Percentiles rank a stretch among this genome's conserved stretches.
Conservation (phyloP, 2,888 invertebrate genomes). For the Drosophila ochracea region DNA sequence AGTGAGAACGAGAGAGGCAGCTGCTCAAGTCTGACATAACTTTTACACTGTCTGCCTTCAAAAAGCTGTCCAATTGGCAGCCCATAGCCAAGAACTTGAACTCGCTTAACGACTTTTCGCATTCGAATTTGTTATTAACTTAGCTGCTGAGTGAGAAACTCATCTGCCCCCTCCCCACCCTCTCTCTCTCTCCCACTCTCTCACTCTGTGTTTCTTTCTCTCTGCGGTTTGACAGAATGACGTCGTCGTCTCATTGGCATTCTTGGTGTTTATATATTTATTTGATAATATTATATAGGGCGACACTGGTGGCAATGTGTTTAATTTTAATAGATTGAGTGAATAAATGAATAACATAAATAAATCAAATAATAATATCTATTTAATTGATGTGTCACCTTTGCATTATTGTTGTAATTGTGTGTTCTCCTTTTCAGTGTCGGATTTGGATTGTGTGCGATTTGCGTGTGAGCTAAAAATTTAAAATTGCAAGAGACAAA, state of each 20-base stretch:
- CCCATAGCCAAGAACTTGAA: conserved; percentile 78
- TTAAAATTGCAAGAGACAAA: conserved; percentile 20
- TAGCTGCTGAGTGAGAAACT: neutral
- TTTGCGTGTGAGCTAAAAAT: conserved; percentile 39
- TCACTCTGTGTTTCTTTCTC: conserved; percentile 16
- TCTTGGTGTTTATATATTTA: conserved; percentile 9
- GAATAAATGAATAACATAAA: conserved; percentile 33
- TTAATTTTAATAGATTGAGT: conserved; percentile 16
- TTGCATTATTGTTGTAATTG: conserved; percentile 40
- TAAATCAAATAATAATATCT: conserved; percentile 9
- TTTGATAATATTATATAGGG: conserved; percentile 13
- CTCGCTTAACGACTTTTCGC: conserved; percentile 53
- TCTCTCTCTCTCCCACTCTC: neutral
- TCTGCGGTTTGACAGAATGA: conserved; percentile 59
- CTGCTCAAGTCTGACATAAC: conserved; percentile 55
- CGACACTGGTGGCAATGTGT: conserved; percentile 28
- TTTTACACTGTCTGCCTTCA: conserved; percentile 54
- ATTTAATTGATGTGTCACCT: conserved; percentile 62
- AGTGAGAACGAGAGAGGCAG: conserved; percentile 20
- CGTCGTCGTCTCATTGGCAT: conserved; percentile 60
- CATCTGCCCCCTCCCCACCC: conserved; percentile 8
- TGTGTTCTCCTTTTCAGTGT: conserved; percentile 19
- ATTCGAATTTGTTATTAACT: conserved; percentile 22
- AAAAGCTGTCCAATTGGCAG: conserved; percentile 55
- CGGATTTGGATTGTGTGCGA: conserved; percentile 7